phyloP scores from a whole-genome alignment of 2,888 invertebrate species.

The Cerastoderma edule region DNA sequence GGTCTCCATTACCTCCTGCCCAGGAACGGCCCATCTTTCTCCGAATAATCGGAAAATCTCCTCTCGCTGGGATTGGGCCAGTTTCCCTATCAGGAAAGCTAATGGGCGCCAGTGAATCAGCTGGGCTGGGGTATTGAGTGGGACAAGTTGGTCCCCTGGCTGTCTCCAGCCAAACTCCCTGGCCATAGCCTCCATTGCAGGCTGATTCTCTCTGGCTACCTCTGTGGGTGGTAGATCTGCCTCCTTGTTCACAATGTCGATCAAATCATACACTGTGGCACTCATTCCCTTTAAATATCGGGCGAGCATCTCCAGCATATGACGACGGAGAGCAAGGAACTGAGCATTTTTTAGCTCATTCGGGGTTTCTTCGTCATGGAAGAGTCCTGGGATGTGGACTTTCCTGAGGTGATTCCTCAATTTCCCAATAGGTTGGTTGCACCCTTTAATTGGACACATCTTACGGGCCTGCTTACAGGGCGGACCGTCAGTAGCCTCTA shows the following conservation, averaged over 20 bases:
- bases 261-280: background rate
- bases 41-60: slow-evolving; percentile 16
- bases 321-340: background rate
- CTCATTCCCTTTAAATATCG: background rate
- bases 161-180: background rate
- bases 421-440: background rate
- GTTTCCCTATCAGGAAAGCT: slow-evolving; percentile 7
- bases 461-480: slow-evolving; percentile 6
- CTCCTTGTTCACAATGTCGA: slow-evolving; percentile 17
- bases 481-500: background rate
- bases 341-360: background rate
- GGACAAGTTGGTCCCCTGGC: slow-evolving; percentile 13
- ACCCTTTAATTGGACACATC: background rate
- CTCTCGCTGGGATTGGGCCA: background rate
- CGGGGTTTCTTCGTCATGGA: slow-evolving; percentile 9
- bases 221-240: background rate
- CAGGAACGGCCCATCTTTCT: slow-evolving; percentile 11
- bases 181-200: slow-evolving; percentile 6
- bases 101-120: slow-evolving; percentile 31
- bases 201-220: background rate
- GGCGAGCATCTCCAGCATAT: slow-evolving; percentile 7
- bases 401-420: slow-evolving; percentile 1
- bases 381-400: slow-evolving; percentile 19
- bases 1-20: background rate
- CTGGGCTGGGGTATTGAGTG: slow-evolving; percentile 27